A percentile compares a stretch with the other conserved stretches of the same genome.
Conservation (phyloP, 1,140 invertebrate species). For the Drosophila pandora region DNA sequence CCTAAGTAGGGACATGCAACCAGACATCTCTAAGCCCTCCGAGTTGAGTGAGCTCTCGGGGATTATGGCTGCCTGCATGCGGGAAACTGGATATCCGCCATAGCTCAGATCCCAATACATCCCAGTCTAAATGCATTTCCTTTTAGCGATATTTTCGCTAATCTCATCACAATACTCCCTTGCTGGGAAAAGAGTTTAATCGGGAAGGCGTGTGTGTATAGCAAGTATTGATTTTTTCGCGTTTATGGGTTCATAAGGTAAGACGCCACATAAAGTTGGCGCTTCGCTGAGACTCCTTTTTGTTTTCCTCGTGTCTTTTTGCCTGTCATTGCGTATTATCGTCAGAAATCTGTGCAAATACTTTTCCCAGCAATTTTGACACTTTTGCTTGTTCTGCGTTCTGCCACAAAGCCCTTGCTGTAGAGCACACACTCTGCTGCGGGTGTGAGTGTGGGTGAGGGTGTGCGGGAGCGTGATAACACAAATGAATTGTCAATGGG, state of each 20-base stretch:
- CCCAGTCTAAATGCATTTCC: neutral
- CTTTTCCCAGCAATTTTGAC: slow-evolving; percentile 48
- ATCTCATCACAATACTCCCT: no score
- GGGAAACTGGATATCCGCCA: neutral
- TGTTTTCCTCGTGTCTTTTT: slow-evolving; percentile 7
- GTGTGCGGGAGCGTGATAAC: slow-evolving; percentile 39
- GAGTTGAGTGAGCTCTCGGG: no score
- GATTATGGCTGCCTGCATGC: neutral
- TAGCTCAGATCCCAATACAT: neutral
- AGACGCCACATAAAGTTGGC: neutral
- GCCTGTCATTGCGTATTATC: slow-evolving; percentile 46
- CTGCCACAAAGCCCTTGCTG: slow-evolving; percentile 46
- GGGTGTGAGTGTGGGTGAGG: neutral
- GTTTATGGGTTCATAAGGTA: neutral
- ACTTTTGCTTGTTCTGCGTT: slow-evolving; percentile 37
- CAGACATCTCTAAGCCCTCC: no score
- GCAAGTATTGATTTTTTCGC: neutral
- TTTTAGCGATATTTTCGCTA: neutral
- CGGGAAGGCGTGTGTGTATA: neutral
- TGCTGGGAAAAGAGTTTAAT: neutral
- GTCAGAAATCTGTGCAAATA: slow-evolving; percentile 47
- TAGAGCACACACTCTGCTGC: no score
- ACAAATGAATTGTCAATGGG: slow-evolving; percentile 76
- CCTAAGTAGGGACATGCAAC: slow-evolving; percentile 32
- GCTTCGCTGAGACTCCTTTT: neutral